Evolutionary conservation across 35 echinoderm and acorn worm genomes (phyloP).

Genomic region (Apostichopus parvimensis): DNA sequence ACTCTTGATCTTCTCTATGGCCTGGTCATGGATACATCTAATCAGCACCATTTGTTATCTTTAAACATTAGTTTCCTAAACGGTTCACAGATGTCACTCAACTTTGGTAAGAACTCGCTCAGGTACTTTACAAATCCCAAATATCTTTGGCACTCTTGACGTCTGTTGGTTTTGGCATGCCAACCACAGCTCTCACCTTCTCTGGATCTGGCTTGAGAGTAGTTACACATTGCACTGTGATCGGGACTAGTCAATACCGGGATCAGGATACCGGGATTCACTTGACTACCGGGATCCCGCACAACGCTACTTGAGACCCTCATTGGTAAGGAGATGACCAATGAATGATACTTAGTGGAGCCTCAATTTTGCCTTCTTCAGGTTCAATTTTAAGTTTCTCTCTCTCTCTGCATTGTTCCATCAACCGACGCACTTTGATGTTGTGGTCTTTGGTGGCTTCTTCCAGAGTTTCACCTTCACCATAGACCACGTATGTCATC

Average conservation of each 20-base stretch:
- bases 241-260: too few species aligned
- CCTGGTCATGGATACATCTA: neutral
- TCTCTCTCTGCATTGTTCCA: conserved; percentile 61
- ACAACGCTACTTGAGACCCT: conserved; percentile 12
- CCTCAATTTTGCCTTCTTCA: conserved; percentile 56
- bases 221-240: too few species aligned
- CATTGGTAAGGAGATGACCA: conserved; percentile 55
- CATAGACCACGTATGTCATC: conserved; percentile 71
- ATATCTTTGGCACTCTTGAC: conserved; percentile 64
- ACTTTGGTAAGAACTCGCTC: conserved; percentile 58
- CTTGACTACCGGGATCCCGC: too few species aligned
- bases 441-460: conserved; percentile 70
- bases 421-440: conserved; percentile 58
- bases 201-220: conserved; percentile 59
- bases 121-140: conserved; percentile 71
- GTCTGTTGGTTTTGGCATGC: conserved; percentile 60
- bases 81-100: conserved; percentile 28
- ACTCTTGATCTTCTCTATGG: neutral
- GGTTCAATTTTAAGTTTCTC: conserved; percentile 73
- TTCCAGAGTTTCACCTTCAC: conserved; percentile 63
- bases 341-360: conserved; percentile 55
- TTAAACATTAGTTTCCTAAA: conserved; percentile 48
- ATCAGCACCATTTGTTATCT: conserved; percentile 31
- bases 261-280: too few species aligned
- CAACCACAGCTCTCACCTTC: conserved; percentile 45